These are phyloP conservation scores for Varanus salvator DNA, from an alignment of 2,113 vertebrate species.

Conservation along the genomic window DNA sequence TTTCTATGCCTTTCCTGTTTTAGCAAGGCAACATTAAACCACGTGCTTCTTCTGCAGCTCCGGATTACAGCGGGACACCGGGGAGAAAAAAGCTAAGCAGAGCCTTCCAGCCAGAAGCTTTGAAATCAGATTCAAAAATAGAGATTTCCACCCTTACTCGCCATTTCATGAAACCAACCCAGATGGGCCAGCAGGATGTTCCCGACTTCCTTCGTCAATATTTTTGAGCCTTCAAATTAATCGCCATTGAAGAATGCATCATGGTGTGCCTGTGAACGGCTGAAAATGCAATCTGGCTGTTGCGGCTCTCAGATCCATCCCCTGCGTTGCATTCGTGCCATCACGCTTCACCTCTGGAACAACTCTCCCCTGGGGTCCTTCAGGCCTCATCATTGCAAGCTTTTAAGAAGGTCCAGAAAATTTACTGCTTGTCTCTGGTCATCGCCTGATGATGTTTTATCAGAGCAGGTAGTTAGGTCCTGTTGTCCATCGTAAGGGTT, in stretches of 20 bases:
- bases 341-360: neutral
- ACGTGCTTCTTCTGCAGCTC: neutral
- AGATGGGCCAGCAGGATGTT: neutral
- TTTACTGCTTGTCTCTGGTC: too few species aligned
- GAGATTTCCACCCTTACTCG: neutral
- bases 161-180: neutral
- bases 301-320: neutral
- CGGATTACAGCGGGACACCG: neutral
- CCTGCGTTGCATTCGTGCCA: neutral
- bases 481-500: too few species aligned
- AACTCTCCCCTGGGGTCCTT: too few species aligned
- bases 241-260: neutral
- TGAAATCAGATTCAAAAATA: neutral
- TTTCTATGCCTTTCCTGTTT: neutral
- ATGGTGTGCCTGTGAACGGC: neutral
- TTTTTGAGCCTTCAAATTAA: neutral
- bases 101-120: neutral
- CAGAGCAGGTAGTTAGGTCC: too few species aligned
- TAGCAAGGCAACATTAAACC: neutral
- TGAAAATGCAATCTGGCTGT: neutral
- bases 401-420: too few species aligned
- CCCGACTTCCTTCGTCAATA: neutral
- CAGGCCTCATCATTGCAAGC: too few species aligned
- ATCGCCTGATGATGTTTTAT: too few species aligned
- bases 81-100: neutral